Evolutionary conservation across 2,797 vertebrate genomes (phyloP), one percentile per base, ranked within the genome.

Genomic region (Sebastes oblongus): DNA sequence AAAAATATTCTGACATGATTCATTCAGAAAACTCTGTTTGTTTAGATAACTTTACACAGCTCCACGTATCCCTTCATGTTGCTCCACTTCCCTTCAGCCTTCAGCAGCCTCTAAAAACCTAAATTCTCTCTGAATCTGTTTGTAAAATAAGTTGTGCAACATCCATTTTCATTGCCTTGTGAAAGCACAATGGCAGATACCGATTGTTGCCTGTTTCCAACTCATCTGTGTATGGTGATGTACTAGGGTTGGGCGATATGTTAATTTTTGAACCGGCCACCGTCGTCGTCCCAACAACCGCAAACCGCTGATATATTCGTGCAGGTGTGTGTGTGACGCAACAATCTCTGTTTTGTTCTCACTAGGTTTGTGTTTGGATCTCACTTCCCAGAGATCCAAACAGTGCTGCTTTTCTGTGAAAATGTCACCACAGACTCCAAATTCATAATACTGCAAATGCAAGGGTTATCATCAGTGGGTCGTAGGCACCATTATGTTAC

Each of bases 1-100:
- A 29, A 64, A 56, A 77, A 56, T 61, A 66, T 66, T 60, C 24
- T 39, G 39, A 36, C 4, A 27, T 18, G 11, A 64, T 59, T 39
- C 8, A 39, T 58, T 67, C 13, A 52, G 58, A 66, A 54, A 56
- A 52, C 16, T 20, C 59, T 50, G 11, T 56, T 42, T 22, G 8
- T 8, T 54, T 62, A 29, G 59, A 30, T 29, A 70, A 27, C 50
- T 68, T 7, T 9, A n/a, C 27, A 30, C 42, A 62, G 46, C 25
- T 56, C 11, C 4, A 29, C 54, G 24, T 60, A 32, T 71, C 29
- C 66, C 60, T 55, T 71, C 25, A 60, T 46, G 9, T 70, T 30
- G 52, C 66, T 60, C 46, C 61, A 72, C 27, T 71, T 75, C 29
- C 52, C 70, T 70, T 55, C 12, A 67, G 55, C 18, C 70, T 70